These are phyloP conservation scores for Dolichotis patagonum DNA, from an alignment of 2,113 vertebrate genomes.

Conservation along the genomic window DNA sequence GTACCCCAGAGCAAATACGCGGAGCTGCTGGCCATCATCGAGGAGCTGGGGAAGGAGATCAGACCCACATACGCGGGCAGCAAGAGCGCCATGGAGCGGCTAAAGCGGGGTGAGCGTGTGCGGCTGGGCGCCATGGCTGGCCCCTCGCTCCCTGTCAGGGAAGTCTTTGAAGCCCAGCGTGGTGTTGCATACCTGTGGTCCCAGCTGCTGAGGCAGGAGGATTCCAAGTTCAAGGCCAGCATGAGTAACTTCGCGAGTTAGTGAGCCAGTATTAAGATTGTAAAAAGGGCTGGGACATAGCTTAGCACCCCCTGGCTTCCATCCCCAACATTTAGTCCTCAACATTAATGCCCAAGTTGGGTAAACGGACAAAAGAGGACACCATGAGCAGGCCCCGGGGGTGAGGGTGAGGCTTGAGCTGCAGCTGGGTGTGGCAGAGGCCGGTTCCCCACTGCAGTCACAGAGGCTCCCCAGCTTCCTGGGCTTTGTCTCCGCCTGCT, in stretches of 20 bases:
- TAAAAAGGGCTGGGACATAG: background rate
- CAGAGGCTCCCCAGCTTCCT: background rate
- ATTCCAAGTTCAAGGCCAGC: background rate
- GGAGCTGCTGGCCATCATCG: conserved; percentile 98
- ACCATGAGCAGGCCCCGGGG: background rate
- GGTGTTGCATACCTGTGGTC: too few species aligned
- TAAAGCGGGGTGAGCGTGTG: conserved; percentile 92
- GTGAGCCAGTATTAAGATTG: background rate
- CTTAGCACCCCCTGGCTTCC: background rate
- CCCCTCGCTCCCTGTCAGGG: background rate
- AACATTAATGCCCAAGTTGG: background rate
- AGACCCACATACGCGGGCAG: conserved; percentile 98
- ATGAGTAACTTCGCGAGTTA: background rate
- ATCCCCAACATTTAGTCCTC: background rate
- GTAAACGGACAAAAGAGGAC: background rate
- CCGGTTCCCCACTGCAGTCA: background rate
- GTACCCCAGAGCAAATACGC: conserved; percentile 99
- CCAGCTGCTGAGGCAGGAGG: background rate
- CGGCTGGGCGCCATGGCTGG: background rate
- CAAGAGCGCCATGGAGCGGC: conserved; percentile 98
- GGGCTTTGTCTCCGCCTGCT: too few species aligned
- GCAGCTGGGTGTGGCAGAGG: background rate
- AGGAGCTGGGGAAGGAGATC: conserved; percentile 98
- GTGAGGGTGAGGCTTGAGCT: background rate
- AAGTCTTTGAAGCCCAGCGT: background rate